These are phyloP conservation scores for Enchytraeus crypticus DNA, from an alignment of 2,888 invertebrate genomes.

Conservation along the genomic window DNA sequence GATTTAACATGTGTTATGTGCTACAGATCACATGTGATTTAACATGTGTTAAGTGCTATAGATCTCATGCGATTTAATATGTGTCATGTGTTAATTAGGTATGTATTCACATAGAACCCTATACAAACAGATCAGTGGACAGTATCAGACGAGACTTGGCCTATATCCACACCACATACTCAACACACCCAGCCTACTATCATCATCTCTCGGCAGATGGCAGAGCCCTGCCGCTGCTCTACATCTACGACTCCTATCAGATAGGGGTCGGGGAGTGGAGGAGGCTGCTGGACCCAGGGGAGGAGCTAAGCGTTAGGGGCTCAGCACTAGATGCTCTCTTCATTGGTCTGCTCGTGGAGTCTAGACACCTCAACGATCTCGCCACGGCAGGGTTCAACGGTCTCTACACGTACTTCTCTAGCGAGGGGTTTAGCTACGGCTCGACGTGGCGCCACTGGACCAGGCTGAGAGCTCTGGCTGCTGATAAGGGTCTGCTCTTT, in stretches of 20 bases:
- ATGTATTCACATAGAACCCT: slow-evolving; percentile 58
- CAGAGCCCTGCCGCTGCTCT: slow-evolving; percentile 55
- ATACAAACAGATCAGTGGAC: slow-evolving; percentile 42
- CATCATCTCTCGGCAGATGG: slow-evolving; percentile 31
- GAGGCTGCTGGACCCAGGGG: slow-evolving; percentile 37
- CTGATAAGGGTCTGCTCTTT: slow-evolving; percentile 48
- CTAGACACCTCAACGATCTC: slow-evolving; percentile 50
- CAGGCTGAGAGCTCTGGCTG: slow-evolving; percentile 30
- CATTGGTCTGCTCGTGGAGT: slow-evolving; percentile 56
- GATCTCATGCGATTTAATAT: slow-evolving; percentile 1
- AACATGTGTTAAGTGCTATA: not conserved
- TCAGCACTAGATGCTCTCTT: slow-evolving; percentile 56
- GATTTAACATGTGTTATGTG: too few species aligned
- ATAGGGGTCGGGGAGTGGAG: slow-evolving; percentile 54
- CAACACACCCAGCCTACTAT: slow-evolving; percentile 56
- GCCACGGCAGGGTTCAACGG: slow-evolving; percentile 52
- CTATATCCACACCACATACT: slow-evolving; percentile 49
- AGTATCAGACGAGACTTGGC: slow-evolving; percentile 43
- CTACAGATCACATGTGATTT: too few species aligned
- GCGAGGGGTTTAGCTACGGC: slow-evolving; percentile 60
- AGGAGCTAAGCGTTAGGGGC: slow-evolving; percentile 52
- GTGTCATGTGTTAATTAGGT: too few species aligned
- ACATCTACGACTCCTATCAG: slow-evolving; percentile 60
- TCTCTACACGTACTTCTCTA: slow-evolving; percentile 61
- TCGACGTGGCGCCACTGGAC: slow-evolving; percentile 52